These are phyloP conservation scores for Alectoris magna DNA, from an alignment of 2,797 vertebrate species.

Conservation along the genomic window DNA sequence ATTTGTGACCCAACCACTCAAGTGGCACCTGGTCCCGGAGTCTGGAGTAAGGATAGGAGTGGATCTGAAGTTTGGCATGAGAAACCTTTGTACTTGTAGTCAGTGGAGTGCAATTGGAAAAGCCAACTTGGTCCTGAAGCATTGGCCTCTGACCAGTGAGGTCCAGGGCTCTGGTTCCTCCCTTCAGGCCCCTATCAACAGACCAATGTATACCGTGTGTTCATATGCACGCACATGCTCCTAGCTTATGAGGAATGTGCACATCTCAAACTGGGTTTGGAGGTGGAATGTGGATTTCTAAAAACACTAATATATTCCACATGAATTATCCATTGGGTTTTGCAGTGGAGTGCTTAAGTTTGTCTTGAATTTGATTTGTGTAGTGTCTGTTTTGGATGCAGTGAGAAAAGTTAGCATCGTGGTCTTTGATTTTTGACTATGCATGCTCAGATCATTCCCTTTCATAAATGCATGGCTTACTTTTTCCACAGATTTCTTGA, in stretches of 20 bases:
- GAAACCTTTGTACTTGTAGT: not conserved
- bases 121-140: not conserved
- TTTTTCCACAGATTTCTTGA: not conserved
- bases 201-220: not conserved
- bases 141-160: not conserved
- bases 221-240: not conserved
- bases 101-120: not conserved
- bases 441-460: conserved; percentile 22
- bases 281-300: not conserved
- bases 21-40: not conserved
- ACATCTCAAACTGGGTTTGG: not conserved
- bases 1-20: not conserved
- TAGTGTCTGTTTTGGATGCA: not conserved
- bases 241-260: not conserved
- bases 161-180: not conserved
- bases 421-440: not conserved
- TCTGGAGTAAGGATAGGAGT: not conserved
- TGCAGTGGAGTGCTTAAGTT: conserved; percentile 4
- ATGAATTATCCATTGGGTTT: not conserved
- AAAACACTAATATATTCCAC: not conserved
- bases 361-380: conserved; percentile 16
- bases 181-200: not conserved
- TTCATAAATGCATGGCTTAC: conserved; percentile 20
- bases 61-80: not conserved
- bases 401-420: not conserved